phyloP scores from a whole-genome alignment of 37 sponge, comb jelly and placozoan species.

The Halichondria panicea region DNA sequence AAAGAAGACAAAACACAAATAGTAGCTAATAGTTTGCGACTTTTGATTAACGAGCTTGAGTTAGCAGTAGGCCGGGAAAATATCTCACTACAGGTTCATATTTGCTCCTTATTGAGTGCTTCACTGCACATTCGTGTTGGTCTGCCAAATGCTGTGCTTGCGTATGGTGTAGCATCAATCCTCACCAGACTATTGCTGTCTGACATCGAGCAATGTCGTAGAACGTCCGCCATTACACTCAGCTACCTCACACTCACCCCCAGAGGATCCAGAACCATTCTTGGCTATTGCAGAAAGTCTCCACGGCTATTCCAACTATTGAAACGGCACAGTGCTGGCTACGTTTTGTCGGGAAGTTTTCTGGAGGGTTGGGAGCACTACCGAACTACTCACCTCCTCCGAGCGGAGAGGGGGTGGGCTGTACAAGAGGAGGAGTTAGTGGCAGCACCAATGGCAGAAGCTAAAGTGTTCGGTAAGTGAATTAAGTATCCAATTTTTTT shows the following conservation, averaged over 20 bases:
- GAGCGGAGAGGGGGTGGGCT: neutral
- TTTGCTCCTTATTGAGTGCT: conserved; percentile 13
- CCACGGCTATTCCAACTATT: neutral
- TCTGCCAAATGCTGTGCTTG: conserved; percentile 3
- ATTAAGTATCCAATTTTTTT: too few relatives aligned
- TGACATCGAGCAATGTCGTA: conserved; percentile 1
- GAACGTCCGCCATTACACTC: conserved; percentile 25
- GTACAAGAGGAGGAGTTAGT: too few relatives aligned
- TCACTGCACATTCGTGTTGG: conserved; percentile 19
- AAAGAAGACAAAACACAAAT: neutral
- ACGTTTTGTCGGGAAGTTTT: neutral
- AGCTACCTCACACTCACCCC: conserved; percentile 8
- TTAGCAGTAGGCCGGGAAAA: neutral
- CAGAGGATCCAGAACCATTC: neutral
- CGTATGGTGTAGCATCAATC: neutral
- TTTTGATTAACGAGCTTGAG: neutral
- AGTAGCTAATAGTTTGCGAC: neutral
- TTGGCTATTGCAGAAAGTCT: conserved; percentile 25
- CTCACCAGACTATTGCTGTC: conserved; percentile 8
- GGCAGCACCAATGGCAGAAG: too few relatives aligned
- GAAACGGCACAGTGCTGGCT: neutral
- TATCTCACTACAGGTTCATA: conserved; percentile 2
- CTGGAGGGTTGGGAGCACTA: conserved; percentile 22
- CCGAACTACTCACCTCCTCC: neutral
- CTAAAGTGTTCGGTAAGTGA: too few relatives aligned